Conservation (phyloP, 2,797 vertebrate genomes). For the Chelon labrosus region DNA sequence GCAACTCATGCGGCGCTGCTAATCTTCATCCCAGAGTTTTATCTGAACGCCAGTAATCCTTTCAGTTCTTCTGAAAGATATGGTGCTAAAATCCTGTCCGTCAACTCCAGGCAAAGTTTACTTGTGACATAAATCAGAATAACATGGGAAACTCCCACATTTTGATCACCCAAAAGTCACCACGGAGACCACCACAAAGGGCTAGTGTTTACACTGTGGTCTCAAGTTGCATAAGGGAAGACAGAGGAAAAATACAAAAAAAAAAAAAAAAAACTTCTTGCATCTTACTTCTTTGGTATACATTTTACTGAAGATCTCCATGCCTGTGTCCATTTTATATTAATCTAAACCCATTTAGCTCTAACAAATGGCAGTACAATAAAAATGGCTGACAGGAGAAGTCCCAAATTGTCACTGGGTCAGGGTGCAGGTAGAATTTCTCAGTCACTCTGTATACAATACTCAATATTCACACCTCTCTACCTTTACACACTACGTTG, state of each 20-base stretch:
- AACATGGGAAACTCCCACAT: slow-evolving; percentile 24
- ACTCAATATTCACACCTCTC: too few species aligned
- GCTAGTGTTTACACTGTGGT: neutral
- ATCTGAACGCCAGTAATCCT: slow-evolving; percentile 16
- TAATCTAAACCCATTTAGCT: too few species aligned
- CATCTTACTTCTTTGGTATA: neutral
- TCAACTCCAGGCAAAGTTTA: slow-evolving; percentile 8
- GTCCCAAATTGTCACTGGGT: too few species aligned
- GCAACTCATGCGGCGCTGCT: slow-evolving; percentile 25
- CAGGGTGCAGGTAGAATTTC: too few species aligned
- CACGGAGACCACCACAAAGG: neutral
- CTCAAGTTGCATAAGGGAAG: neutral
- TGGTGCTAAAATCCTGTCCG: neutral
- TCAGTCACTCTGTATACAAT: too few species aligned
- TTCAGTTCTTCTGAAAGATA: slow-evolving; percentile 9
- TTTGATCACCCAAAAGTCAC: neutral
- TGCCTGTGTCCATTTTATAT: slow-evolving; percentile 5
- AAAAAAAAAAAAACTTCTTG: neutral
- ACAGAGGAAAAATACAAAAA: too few species aligned
- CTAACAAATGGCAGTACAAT: neutral
- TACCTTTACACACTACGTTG: too few species aligned
- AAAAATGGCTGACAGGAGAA: neutral
- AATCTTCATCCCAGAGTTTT: slow-evolving; percentile 29
- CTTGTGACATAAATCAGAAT: slow-evolving; percentile 6
- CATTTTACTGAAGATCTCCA: neutral